Conservation (phyloP, 2,888 invertebrate genomes). For the Tuta absoluta region DNA sequence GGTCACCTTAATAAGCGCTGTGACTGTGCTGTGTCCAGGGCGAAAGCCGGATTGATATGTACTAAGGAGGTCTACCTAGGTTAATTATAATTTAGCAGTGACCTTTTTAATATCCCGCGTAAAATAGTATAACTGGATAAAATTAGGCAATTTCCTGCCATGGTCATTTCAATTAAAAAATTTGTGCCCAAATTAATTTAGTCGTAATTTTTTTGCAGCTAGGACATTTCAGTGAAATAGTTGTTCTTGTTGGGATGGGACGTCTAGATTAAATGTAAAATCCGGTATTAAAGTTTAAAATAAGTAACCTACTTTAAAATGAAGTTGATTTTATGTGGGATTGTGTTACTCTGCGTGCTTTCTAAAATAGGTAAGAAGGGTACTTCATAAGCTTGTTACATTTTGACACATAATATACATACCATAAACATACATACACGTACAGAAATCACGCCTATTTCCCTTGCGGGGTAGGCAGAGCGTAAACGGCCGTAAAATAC, state of each 20-base stretch:
- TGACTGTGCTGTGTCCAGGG: too few species aligned
- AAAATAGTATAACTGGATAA: conserved; percentile 19
- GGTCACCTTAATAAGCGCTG: too few species aligned
- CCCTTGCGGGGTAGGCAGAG: too few species aligned
- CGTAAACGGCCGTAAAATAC: too few species aligned
- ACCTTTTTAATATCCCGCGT: conserved; percentile 40
- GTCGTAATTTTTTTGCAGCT: conserved; percentile 38
- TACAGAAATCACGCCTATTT: too few species aligned
- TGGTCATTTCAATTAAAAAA: conserved; percentile 36
- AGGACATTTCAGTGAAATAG: conserved; percentile 36
- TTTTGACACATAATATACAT: too few species aligned
- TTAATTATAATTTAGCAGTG: conserved; percentile 24
- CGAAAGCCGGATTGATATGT: too few species aligned
- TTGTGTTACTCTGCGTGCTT: conserved; percentile 60
- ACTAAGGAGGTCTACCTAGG: background rate
- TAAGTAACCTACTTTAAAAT: conserved; percentile 40
- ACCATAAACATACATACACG: too few species aligned
- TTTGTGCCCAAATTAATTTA: conserved; percentile 34
- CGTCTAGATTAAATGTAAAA: too few species aligned
- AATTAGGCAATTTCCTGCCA: conserved; percentile 34
- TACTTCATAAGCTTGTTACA: too few species aligned
- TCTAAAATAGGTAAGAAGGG: conserved; percentile 57
- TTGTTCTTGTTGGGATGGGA: background rate
- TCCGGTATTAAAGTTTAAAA: background rate
- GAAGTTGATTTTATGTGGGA: conserved; percentile 65